A percentile compares a stretch with the other conserved stretches of the same genome.
Conservation (phyloP, 2,888 invertebrate genomes). For the Mesorhabditis spiculigera region DNA sequence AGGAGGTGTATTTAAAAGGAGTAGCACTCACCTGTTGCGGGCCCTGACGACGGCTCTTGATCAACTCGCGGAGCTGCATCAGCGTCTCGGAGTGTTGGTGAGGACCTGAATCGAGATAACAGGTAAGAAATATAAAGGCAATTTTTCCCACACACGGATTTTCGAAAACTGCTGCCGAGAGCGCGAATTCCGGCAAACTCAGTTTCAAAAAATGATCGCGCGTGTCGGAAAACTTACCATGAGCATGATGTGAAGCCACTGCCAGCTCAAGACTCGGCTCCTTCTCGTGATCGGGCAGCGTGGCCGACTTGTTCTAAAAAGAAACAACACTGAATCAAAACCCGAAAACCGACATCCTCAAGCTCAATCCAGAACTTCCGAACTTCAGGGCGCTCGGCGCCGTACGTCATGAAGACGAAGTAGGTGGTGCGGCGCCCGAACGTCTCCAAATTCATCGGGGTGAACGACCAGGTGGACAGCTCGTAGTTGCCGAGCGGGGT, state of each 20-base stretch:
- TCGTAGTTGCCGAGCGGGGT: constrained; percentile 50
- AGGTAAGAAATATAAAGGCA: neutral
- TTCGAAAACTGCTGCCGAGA: no score
- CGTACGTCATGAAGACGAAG: constrained; percentile 56
- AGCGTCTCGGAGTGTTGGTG: constrained; percentile 53
- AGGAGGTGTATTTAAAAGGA: neutral
- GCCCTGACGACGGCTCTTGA: constrained; percentile 35
- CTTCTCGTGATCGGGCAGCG: constrained; percentile 26
- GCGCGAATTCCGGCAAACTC: no score
- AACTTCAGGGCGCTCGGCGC: constrained; percentile 41
- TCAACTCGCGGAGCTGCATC: constrained; percentile 45
- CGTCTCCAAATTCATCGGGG: constrained; percentile 28
- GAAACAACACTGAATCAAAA: neutral
- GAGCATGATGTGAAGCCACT: constrained; percentile 55
- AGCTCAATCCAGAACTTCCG: constrained; percentile 51
- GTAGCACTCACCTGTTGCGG: constrained; percentile 19
- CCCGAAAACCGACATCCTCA: constrained; percentile 35
- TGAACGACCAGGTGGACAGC: constrained; percentile 46
- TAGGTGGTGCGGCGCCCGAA: constrained; percentile 44
- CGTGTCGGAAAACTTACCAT: constrained; percentile 28
- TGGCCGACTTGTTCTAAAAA: constrained; percentile 22
- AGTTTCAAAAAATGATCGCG: neutral
- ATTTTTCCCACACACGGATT: neutral
- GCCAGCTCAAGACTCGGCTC: constrained; percentile 47
- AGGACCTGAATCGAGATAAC: constrained; percentile 23